phyloP scores from a whole-genome alignment of 2,797 vertebrate species.

The Pangasius krempfi region DNA sequence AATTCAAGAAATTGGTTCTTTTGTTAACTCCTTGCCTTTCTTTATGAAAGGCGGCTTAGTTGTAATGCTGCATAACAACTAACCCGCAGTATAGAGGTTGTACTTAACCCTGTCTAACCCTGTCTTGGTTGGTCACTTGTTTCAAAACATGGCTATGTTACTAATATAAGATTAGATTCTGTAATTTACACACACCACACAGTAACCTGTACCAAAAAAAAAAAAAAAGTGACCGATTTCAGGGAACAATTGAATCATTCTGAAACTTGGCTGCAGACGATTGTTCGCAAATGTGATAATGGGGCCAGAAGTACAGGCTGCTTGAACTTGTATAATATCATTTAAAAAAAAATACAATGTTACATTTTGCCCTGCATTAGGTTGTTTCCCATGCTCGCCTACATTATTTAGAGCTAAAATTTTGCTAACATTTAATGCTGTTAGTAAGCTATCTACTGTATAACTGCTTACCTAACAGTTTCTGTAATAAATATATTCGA shows the following conservation, averaged over 20 bases:
- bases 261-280: background rate
- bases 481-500: too few species aligned
- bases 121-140: too few species aligned
- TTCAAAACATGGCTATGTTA: too few species aligned
- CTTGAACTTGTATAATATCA: background rate
- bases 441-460: too few species aligned
- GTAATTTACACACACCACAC: background rate
- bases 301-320: background rate
- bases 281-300: background rate
- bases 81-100: background rate
- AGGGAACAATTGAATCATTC: background rate
- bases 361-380: too few species aligned
- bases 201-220: background rate
- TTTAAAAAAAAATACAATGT: background rate
- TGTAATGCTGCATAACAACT: background rate
- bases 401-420: too few species aligned
- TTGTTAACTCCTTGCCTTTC: too few species aligned
- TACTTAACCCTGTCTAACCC: background rate
- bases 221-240: background rate
- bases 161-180: background rate
- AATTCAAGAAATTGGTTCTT: too few species aligned
- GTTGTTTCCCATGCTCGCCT: too few species aligned
- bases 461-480: too few species aligned
- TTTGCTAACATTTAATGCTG: too few species aligned
- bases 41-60: too few species aligned